Conservation (phyloP, 1,140 invertebrate species). For the Paraescarpia echinospica region DNA sequence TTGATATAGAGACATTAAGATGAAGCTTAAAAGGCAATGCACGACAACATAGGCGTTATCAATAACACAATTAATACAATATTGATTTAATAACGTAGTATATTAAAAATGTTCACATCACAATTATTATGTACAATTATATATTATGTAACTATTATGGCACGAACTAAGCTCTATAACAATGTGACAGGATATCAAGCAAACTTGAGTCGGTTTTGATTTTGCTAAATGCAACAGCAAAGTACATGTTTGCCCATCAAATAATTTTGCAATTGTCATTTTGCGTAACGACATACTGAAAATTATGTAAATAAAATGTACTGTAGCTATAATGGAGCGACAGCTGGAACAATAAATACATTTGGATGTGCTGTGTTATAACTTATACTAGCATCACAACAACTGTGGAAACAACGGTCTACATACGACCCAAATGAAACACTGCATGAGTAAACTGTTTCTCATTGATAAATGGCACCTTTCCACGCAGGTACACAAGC, state of each 20-base stretch:
- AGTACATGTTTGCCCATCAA: neutral
- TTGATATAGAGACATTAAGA: neutral
- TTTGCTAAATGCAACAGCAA: neutral
- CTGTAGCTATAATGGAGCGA: neutral
- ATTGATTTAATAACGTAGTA: neutral
- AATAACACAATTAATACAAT: constrained; percentile 2
- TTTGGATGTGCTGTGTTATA: neutral
- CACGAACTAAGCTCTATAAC: neutral
- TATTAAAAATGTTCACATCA: neutral
- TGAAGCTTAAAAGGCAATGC: neutral
- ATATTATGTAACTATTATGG: constrained; percentile 2
- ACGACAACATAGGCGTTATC: neutral
- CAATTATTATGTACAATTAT: neutral
- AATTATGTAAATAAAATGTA: neutral
- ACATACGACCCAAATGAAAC: neutral
- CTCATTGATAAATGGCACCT: neutral
- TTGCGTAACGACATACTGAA: neutral
- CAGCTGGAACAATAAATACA: neutral
- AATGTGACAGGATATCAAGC: neutral
- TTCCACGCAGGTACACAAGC: neutral
- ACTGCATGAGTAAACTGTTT: neutral
- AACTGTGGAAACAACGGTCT: neutral
- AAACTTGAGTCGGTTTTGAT: neutral
- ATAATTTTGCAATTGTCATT: neutral
- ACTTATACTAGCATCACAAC: neutral